Evolutionary conservation across 2,113 vertebrate species (phyloP), one percentile per base, ranked within the genome.

Genomic region (Epinephelus lanceolatus): DNA sequence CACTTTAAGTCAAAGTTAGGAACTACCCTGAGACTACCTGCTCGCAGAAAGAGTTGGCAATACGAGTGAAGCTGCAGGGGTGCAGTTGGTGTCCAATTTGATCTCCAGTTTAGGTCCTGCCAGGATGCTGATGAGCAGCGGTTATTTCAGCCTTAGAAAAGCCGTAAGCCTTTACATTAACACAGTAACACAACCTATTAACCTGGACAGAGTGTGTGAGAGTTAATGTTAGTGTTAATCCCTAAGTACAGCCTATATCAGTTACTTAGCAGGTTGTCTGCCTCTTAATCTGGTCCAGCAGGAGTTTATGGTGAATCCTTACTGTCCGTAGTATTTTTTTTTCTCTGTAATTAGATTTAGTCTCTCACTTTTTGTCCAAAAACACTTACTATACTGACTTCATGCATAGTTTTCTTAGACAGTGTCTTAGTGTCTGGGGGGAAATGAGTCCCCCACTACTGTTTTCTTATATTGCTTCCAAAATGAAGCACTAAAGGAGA

Each of bases 151-250:
- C 69, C 45, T 65, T 23, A 73, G 47, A 33, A 71, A 75, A 84
- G 55, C 83, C 4, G 1, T 56, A 74, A 84, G 72, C 60, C 68
- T 84, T 45, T 25, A 68, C 61, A 55, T 69, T 85, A 88, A 88
- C 84, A 76, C 74, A 17, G 56, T 87, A 82, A 81, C 82, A 78
- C 80, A 70, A 74, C 80, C 86, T 63, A 83, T 83, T 89, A 78
- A 88, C 92, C 70, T 51, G 2, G 1, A 74, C 61, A 70, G 18
- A 63, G 45, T 79, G 74, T 80, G 78, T 51, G 69, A 84, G 85
- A 71, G 71, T 80, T 76, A 56, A 63, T 76, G 79, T 78, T 57
- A 65, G 68, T 12, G 71, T 73, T 79, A 90, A 87, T 84, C 82
- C 63, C 25, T 27, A 30, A 78, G 69, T 53, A 17, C 79, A 45